phyloP scores from a whole-genome alignment of 2,113 vertebrate genomes.

The Struthidea cinerea region DNA sequence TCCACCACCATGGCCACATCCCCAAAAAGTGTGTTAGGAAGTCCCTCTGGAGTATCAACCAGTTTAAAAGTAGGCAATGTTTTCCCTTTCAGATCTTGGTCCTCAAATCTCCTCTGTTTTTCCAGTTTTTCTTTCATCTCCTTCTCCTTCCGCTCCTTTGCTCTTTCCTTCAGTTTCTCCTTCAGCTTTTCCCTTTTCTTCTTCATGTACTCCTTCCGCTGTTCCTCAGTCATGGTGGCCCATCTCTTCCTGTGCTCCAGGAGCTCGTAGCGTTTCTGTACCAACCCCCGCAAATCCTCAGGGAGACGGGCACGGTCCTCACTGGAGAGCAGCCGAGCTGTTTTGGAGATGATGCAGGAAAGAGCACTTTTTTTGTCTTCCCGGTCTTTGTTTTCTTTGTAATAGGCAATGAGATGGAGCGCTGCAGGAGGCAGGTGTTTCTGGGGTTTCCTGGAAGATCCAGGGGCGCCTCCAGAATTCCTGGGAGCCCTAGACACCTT shows the following conservation, averaged over 20 bases:
- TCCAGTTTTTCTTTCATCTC: constrained; percentile 87
- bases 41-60: constrained; percentile 92
- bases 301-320: constrained; percentile 90
- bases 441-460: constrained; percentile 80
- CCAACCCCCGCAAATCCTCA: constrained; percentile 83
- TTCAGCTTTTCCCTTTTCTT: constrained; percentile 87
- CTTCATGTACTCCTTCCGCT: constrained; percentile 84
- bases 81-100: constrained; percentile 87
- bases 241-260: constrained; percentile 88
- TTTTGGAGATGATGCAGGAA: constrained; percentile 88
- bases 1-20: constrained; percentile 93
- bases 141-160: constrained; percentile 87
- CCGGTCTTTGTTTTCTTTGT: constrained; percentile 90
- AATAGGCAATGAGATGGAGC: constrained; percentile 91
- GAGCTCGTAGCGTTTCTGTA: constrained; percentile 90
- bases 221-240: constrained; percentile 92
- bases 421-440: constrained; percentile 91
- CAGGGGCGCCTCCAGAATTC: constrained; percentile 72
- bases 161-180: constrained; percentile 87
- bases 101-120: constrained; percentile 88
- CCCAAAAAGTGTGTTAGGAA: constrained; percentile 93
- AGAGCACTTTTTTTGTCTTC: constrained; percentile 90
- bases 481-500: constrained; percentile 77
- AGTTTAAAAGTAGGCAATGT: constrained; percentile 83
- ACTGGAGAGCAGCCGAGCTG: constrained; percentile 83